These are phyloP conservation scores for Ctena decussata DNA, from an alignment of 2,888 invertebrate genomes.

Conservation along the genomic window DNA sequence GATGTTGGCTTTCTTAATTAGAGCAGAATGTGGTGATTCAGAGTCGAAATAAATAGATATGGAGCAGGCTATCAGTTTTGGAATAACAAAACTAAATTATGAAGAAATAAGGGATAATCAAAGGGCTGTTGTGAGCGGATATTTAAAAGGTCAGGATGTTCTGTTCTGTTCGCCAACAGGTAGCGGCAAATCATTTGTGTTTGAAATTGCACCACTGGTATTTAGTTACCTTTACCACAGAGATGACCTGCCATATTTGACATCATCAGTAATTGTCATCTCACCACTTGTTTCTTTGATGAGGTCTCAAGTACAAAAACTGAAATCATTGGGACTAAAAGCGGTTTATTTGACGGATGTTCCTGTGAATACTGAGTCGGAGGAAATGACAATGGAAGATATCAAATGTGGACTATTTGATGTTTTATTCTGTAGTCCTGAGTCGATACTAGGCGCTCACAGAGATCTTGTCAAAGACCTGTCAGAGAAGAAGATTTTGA, in stretches of 20 bases:
- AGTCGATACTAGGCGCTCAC: background rate
- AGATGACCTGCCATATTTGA: background rate
- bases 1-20: no score
- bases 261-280: slow-evolving; percentile 2
- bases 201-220: slow-evolving; percentile 5
- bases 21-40: no score
- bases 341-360: slow-evolving; percentile 6
- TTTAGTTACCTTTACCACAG: background rate
- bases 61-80: background rate
- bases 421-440: background rate
- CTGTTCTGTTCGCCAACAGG: slow-evolving; percentile 26
- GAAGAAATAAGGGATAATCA: background rate
- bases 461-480: background rate
- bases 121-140: background rate
- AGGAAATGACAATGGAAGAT: background rate
- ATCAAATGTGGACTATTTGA: background rate
- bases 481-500: background rate
- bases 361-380: background rate
- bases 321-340: background rate
- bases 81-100: background rate
- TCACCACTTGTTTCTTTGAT: slow-evolving; percentile 9
- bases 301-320: background rate
- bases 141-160: slow-evolving; percentile 14
- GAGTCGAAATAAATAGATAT: background rate
- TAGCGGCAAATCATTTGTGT: slow-evolving; percentile 16